Base-by-base conservation (phyloP, 1,140 invertebrate species). In the Caerostris extrusa region DNA sequence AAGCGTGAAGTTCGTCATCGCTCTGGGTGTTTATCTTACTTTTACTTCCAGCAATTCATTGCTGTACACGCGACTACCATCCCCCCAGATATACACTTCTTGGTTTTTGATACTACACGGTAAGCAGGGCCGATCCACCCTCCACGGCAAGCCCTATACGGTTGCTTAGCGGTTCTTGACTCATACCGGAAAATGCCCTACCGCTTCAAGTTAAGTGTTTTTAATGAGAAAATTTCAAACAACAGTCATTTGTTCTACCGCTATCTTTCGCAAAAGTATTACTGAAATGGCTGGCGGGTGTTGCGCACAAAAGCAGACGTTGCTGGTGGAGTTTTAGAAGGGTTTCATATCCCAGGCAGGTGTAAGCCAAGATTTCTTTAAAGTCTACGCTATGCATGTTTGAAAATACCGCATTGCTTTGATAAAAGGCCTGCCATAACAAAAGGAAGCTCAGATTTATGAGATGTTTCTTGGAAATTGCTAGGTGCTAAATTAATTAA, bases 1-100 rank as follows among this genome's bases (percentile, higher is more conserved):
- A n/a, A n/a, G n/a, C n/a, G n/a, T n/a, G n/a, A n/a, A n/a, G 90
- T 57, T 92, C 77, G 67, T 92, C 60, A 92, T 85, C 60, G 90
- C 81, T 92, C 90, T 55, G 77, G 90, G 90, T 19, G 60, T 17
- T 56, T 58, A 83, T 60, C 57, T 92, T 85, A 5, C 57, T n/a
- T 60, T 85, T 85, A 67, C 53, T 61, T 57, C 19, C 6, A 82
- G 69, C 90, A 50, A 91, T 91, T 91, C 81, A 92, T 92, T 85
- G 81, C 12, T 58, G 82, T 85, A 85, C n/a, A n/a, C n/a, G 58
- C 34, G 69, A 77, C 69, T 77, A 7, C 10, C 69, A 77, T 77
- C 7, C 69, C 69, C 34, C 61, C 5, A n/a, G n/a, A n/a, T n/a
- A 17, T n/a, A 64, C 10, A 77, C 10, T 50, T 77, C 19, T 50